Base-by-base conservation (phyloP, 2,113 vertebrate genomes). In the Oryzias melastigma region DNA sequence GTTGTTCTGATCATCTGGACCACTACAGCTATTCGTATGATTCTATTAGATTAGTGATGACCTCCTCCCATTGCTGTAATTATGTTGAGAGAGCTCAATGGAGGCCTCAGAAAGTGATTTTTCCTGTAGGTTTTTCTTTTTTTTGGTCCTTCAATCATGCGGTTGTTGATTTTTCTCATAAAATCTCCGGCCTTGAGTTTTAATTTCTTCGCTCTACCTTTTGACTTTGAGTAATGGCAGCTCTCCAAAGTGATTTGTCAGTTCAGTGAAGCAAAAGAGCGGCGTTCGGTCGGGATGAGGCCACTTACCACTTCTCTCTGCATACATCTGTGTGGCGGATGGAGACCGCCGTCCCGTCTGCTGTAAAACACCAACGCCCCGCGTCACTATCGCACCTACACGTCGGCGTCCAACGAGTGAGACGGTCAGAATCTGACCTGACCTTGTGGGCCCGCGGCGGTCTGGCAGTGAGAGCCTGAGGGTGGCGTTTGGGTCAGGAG, bases 231-330 rank as follows among this genome's bases (percentile, higher is more conserved):
- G 68, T 52, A 78, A 86, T 87, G 85, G 87, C 81, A 15, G 70
- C 56, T 47, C 75, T 84, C 82, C 84, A 85, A 85, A 81, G 82
- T 76, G 75, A 87, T 89, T 87, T 89, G 79, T 86, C 84, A 84
- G 85, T 74, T 87, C 85, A 73, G 7, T 78, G 85, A 87, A 86
- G 84, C 84, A 73, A 48, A 58, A 20, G 66, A 13, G 1, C 1
- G 15, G 69, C 70, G 63, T 74, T 73, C 58, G n/a, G 65, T 52
- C 16, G 1, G 68, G 78, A 75, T 78, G 57, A 76, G 68, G 70
- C 71, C 53, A 4, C 6, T 73, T 62, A 62, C 52, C 35, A 54
- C 58, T 55, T 72, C 54, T 67, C 59, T 60, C 27, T 60, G 49
- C 52, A 25, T 43, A 62, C 52, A 54, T 67, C 60, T 64, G 69